These are phyloP conservation scores for Nezara viridula DNA, from an alignment of 2,888 invertebrate species.

Conservation along the genomic window DNA sequence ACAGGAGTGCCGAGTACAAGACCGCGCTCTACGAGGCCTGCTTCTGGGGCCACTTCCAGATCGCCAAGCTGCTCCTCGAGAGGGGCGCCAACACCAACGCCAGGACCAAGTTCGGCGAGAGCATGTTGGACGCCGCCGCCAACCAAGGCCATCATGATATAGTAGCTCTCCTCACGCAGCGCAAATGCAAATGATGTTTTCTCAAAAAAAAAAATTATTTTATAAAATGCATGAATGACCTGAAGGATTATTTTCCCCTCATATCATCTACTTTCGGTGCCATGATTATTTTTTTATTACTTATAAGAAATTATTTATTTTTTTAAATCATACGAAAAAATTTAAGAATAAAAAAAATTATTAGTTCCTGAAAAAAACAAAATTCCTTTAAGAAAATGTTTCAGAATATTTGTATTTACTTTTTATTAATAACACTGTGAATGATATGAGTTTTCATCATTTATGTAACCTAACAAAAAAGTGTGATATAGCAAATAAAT, in stretches of 20 bases:
- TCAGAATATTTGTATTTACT: not conserved
- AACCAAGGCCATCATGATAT: not conserved
- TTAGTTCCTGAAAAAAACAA: not conserved
- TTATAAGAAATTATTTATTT: not conserved
- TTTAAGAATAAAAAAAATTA: not conserved
- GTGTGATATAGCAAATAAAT: not conserved
- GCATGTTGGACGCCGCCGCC: not conserved
- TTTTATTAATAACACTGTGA: not conserved
- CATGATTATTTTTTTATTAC: too few relatives aligned
- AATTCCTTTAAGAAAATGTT: not conserved
- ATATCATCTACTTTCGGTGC: too few relatives aligned
- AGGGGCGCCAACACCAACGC: not conserved
- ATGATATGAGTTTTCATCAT: not conserved
- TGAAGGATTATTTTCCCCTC: too few relatives aligned
- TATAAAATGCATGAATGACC: too few relatives aligned
- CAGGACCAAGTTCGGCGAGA: slow-evolving; percentile 7
- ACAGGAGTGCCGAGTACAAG: slow-evolving; percentile 24
- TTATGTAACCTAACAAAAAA: not conserved
- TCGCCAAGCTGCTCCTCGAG: not conserved
- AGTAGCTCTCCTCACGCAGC: not conserved
- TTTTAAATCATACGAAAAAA: not conserved
- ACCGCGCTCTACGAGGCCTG: not conserved
- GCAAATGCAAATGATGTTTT: not conserved
- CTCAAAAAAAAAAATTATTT: too few relatives aligned
- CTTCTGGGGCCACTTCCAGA: not conserved